Evolutionary conservation across 2,113 vertebrate species (phyloP).

Genomic region (Greenwoodochromis staneri): DNA sequence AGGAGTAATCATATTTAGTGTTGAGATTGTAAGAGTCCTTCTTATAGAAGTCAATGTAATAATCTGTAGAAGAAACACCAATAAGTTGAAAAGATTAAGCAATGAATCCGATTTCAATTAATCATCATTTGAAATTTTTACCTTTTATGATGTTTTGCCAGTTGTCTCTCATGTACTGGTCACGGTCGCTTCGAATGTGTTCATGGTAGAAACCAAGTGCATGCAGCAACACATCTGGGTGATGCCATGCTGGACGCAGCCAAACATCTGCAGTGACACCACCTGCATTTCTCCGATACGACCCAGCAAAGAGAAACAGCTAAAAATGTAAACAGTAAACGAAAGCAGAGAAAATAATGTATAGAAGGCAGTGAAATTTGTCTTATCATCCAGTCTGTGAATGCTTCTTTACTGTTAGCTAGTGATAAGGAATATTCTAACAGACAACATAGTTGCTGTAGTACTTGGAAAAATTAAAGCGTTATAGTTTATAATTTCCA

Average conservation of each 20-base stretch:
- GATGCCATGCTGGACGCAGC: constrained; percentile 35
- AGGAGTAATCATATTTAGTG: constrained; percentile 52
- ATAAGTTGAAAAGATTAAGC: background rate
- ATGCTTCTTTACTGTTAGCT: background rate
- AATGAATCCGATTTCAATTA: accelerated
- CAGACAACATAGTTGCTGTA: background rate
- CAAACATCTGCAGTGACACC: constrained; percentile 36
- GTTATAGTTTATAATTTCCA: background rate
- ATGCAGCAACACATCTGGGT: constrained; percentile 59
- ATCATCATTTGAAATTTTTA: background rate
- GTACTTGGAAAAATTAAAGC: background rate
- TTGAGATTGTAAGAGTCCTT: constrained; percentile 24
- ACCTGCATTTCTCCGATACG: constrained; percentile 28
- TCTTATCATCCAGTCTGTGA: background rate
- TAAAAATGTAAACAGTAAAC: background rate
- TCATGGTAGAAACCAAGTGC: constrained; percentile 66
- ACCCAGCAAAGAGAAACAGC: constrained; percentile 42
- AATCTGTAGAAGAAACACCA: background rate
- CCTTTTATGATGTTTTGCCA: constrained; percentile 21
- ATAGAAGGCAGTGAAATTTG: background rate
- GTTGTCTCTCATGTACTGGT: constrained; percentile 43
- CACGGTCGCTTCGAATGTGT: constrained; percentile 58
- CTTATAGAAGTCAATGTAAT: background rate
- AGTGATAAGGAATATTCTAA: background rate
- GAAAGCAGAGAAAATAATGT: background rate